phyloP scores from a whole-genome alignment of 2,888 invertebrate species.

The Dermolepida albohirtum region DNA sequence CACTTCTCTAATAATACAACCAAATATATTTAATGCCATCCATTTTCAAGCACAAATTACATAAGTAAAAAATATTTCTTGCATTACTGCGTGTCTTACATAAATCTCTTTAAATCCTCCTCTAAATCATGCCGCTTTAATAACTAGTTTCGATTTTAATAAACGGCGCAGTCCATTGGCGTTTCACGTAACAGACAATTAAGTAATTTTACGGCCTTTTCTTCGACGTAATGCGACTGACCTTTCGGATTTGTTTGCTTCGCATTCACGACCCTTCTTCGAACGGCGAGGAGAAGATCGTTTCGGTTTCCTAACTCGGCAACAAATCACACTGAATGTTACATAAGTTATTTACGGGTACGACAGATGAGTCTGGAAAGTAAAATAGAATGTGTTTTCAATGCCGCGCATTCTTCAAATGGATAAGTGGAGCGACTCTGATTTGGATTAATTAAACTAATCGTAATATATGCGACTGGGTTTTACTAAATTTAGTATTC shows the following conservation, averaged over 20 bases:
- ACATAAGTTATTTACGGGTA: conserved; percentile 4
- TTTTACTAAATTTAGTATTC: neutral
- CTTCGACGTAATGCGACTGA: conserved; percentile 9
- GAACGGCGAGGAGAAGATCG: neutral
- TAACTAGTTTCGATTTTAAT: neutral
- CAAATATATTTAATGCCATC: too few species aligned
- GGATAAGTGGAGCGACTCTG: conserved; percentile 1
- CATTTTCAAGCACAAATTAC: too few species aligned
- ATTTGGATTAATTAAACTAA: neutral
- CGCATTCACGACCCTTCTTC: conserved; percentile 23
- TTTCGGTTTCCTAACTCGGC: neutral
- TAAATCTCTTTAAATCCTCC: neutral
- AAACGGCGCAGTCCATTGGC: neutral
- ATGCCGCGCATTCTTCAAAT: conserved; percentile 12
- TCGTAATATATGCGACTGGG: neutral
- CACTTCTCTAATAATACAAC: too few species aligned
- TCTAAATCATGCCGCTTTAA: conserved; percentile 1
- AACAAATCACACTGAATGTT: conserved; percentile 15
- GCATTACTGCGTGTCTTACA: too few species aligned
- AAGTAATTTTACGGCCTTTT: conserved; percentile 35
- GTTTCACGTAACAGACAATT: conserved; percentile 34
- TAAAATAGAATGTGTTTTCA: conserved; percentile 7
- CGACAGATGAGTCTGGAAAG: conserved; percentile 5
- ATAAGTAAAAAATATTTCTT: too few species aligned
- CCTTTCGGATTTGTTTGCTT: conserved; percentile 30